A percentile compares a stretch with the other conserved stretches of the same genome.
phyloP scores from a whole-genome alignment of 2,113 vertebrate species.

The Dolichallabes microphthalmus region DNA sequence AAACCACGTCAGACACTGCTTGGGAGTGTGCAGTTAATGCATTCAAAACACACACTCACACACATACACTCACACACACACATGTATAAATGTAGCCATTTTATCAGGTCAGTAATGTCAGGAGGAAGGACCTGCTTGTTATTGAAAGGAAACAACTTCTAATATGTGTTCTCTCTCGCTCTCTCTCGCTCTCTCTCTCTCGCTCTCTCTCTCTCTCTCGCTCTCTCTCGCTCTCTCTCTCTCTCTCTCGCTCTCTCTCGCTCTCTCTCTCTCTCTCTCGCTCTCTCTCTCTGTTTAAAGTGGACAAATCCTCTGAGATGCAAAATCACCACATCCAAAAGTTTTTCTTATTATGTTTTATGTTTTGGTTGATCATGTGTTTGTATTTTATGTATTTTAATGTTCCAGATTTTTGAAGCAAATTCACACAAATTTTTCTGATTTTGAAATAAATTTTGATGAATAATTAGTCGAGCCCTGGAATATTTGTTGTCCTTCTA shows the following conservation, averaged over 20 bases:
- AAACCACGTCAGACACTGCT: constrained; percentile 43
- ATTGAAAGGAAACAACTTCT: neutral
- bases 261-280: neutral
- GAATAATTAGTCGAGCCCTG: neutral
- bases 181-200: neutral
- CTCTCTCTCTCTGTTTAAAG: constrained; percentile 46
- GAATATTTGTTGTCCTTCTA: neutral
- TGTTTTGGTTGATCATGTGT: neutral
- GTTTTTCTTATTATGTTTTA: neutral
- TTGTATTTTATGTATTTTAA: constrained; percentile 16
- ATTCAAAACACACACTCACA: constrained; percentile 60
- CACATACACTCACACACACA: constrained; percentile 64
- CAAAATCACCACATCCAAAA: constrained; percentile 38
- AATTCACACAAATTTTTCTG: constrained; percentile 24
- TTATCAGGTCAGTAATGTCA: constrained; percentile 63
- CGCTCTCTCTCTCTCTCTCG: neutral
- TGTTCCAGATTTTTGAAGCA: constrained; percentile 45
- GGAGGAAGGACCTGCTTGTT: constrained; percentile 49
- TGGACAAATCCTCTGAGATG: constrained; percentile 53
- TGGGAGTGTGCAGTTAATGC: constrained; percentile 54
- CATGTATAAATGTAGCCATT: constrained; percentile 68
- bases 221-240: neutral
- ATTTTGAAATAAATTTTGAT: neutral
- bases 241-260: neutral
- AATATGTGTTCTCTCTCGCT: neutral